These are phyloP conservation scores for Crotalus horridus DNA, from an alignment of 2,113 vertebrate genomes.

Conservation along the genomic window DNA sequence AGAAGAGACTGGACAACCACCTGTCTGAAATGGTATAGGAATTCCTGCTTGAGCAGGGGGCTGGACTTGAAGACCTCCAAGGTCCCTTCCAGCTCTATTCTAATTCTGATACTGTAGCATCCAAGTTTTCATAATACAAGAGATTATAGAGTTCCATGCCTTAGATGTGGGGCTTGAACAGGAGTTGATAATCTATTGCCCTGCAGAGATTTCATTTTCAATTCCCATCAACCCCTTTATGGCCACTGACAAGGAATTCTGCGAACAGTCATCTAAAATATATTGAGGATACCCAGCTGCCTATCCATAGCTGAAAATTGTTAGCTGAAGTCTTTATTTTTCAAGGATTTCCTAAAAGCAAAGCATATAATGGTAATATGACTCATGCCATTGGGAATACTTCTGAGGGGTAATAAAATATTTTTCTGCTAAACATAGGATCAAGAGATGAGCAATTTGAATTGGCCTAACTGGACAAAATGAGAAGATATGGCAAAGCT, in stretches of 20 bases:
- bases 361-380: not conserved
- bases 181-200: not conserved
- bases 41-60: no score
- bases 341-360: not conserved
- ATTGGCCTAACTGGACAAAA: not conserved
- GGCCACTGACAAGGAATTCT: not conserved
- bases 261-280: not conserved
- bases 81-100: no score
- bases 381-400: not conserved
- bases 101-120: not conserved
- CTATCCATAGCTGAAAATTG: not conserved
- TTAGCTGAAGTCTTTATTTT: not conserved
- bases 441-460: not conserved
- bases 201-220: not conserved
- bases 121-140: not conserved
- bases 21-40: no score
- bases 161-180: not conserved
- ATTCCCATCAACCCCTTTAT: not conserved
- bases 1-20: no score
- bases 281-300: not conserved
- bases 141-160: not conserved
- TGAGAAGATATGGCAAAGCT: not conserved
- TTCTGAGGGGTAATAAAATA: not conserved
- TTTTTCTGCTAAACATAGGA: not conserved
- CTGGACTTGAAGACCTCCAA: no score